Evolutionary conservation across 2,888 invertebrate genomes (phyloP).

Genomic region (Trimorus sp.): DNA sequence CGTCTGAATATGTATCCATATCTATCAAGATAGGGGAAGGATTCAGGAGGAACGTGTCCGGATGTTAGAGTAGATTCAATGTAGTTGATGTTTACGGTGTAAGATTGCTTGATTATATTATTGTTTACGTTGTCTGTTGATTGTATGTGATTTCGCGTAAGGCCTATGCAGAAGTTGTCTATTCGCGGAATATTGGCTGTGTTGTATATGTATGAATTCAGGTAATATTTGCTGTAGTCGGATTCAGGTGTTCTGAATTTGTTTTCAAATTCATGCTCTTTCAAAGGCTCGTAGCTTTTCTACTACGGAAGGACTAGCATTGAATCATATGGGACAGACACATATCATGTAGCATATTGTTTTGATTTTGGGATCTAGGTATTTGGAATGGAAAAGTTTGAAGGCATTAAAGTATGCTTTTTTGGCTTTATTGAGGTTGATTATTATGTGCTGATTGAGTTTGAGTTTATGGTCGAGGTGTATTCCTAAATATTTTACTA

Average conservation of each 20-base stretch:
- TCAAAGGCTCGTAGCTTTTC: slow-evolving; percentile 41
- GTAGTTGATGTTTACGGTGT: not conserved
- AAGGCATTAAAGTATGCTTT: slow-evolving; percentile 39
- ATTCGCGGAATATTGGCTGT: not conserved
- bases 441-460: slow-evolving; percentile 7
- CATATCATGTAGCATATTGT: slow-evolving; percentile 51
- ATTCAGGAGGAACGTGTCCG: not conserved
- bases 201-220: slow-evolving; percentile 1
- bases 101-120: not conserved
- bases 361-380: slow-evolving; percentile 45
- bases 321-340: slow-evolving; percentile 46
- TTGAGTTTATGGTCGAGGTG: slow-evolving; percentile 8
- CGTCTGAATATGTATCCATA: not conserved
- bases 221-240: not conserved
- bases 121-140: not conserved
- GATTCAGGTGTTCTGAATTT: slow-evolving; percentile 11
- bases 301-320: slow-evolving; percentile 34
- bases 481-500: not conserved
- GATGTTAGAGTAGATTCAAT: not conserved
- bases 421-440: slow-evolving; percentile 21
- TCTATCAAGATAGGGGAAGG: not conserved
- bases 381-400: slow-evolving; percentile 22
- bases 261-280: too few species aligned
- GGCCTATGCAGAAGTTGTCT: not conserved
- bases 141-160: not conserved